Evolutionary conservation across 37 sponge, comb jelly and placozoan genomes (phyloP), one percentile per base, ranked within the genome.

Genomic region (Chondrosia reniformis): DNA sequence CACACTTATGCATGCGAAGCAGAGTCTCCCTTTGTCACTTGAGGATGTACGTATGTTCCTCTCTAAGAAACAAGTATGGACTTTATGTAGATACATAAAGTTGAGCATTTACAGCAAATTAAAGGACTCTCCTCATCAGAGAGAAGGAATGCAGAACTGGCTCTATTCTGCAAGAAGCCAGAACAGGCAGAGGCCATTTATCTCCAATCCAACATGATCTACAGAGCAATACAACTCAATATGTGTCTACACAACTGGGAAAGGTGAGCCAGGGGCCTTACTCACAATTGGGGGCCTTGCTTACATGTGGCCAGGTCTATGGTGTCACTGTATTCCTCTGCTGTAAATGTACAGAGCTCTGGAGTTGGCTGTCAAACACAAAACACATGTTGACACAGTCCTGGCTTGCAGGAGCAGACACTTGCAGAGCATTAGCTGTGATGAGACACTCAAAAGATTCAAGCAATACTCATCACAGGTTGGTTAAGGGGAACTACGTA

Each of bases 361-460:
- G 67, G 90, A 94, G 74, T 32, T 97, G 58, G 97, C 97, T 40
- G 59, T 94, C 33, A 88, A 89, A 46, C 85, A 94, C 80, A 93
- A 97, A 84, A 97, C 97, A 13, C 97, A 97, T 63, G 88, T 97
- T 32, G 97, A 97, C 79, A 97, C 97, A 32, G 97, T 97, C 28
- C 66, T 97, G 63, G 97, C 88, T 46, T 94, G 71, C 76, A 80
- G 95, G 33, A 91, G 94, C 40, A 86, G 75, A 61, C 86, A 94
- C 52, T 81, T 97, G 49, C 22, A 63, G 12, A 85, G 86, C 15
- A 45, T 97, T 15, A 88, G 88, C 37, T 64, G 76, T 54, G 43
- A 93, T 43, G 97, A 97, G 62, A 85, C 69, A 24, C 76, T 92
- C 17, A 84, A 86, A 30, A 63, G 80, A 42, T 94, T 94, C 57